A percentile compares a stretch with the other conserved stretches of the same genome.
These are phyloP conservation scores for Morone saxatilis DNA, from an alignment of 2,113 vertebrate species.

Conservation along the genomic window DNA sequence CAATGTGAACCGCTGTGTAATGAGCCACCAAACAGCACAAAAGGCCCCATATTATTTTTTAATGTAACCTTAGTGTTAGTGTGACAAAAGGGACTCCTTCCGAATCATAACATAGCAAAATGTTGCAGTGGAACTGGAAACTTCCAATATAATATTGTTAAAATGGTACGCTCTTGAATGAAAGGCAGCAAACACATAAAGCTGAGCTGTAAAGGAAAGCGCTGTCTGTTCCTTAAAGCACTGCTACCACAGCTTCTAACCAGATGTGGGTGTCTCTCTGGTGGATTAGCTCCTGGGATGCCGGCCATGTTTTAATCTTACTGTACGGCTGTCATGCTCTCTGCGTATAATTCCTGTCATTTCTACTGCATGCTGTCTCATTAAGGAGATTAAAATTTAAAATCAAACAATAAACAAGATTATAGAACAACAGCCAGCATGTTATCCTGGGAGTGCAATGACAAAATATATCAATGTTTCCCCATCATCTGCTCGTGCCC, in stretches of 20 bases:
- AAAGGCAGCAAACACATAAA: conserved; percentile 10
- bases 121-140: background rate
- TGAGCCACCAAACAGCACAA: background rate
- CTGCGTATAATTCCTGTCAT: conserved; percentile 16
- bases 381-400: conserved; percentile 30
- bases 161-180: background rate
- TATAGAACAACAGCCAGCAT: background rate
- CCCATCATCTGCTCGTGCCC: background rate
- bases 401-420: conserved; percentile 24
- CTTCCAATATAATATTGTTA: background rate
- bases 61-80: background rate
- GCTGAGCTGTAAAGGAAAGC: conserved; percentile 28
- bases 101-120: background rate
- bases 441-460: background rate
- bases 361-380: conserved; percentile 27
- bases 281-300: conserved; percentile 52
- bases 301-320: conserved; percentile 58
- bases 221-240: conserved; percentile 24
- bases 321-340: conserved; percentile 14
- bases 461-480: background rate
- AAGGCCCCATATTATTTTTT: background rate
- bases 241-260: conserved; percentile 12
- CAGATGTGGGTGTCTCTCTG: conserved; percentile 62
- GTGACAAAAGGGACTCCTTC: background rate
- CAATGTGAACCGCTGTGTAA: background rate